Conservation (phyloP, 2,797 vertebrate genomes). For the Chloroceryle inda region DNA sequence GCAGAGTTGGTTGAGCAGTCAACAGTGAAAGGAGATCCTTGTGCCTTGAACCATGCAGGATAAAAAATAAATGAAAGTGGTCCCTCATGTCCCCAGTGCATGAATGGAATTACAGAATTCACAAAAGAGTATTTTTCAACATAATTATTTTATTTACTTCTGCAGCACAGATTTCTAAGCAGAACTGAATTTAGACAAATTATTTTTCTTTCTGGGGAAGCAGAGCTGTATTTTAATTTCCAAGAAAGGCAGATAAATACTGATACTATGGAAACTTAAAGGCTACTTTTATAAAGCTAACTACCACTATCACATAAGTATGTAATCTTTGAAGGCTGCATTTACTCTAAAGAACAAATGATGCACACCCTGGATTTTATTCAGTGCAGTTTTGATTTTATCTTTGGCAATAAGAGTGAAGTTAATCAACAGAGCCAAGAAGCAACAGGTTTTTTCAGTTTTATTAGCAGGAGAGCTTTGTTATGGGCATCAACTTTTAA, state of each 20-base stretch:
- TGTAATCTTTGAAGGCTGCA: constrained; percentile 65
- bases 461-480: constrained; percentile 32
- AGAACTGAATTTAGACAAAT: constrained; percentile 33
- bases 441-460: constrained; percentile 60
- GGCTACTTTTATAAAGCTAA: constrained; percentile 18
- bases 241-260: background rate
- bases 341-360: constrained; percentile 74
- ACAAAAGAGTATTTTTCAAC: constrained; percentile 3
- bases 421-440: constrained; percentile 9
- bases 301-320: background rate
- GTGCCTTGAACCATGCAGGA: constrained; percentile 50
- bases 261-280: constrained; percentile 9
- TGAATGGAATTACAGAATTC: constrained; percentile 20
- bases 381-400: constrained; percentile 70
- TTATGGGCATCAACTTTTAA: constrained; percentile 38
- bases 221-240: constrained; percentile 31
- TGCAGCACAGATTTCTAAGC: constrained; percentile 34
- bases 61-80: constrained; percentile 30
- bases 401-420: constrained; percentile 66
- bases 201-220: background rate
- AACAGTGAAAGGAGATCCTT: constrained; percentile 45
- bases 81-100: background rate
- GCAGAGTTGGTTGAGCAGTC: constrained; percentile 54
- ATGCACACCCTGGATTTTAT: constrained; percentile 61
- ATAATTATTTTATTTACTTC: constrained; percentile 62